Evolutionary conservation across 1,140 invertebrate genomes (phyloP), one percentile per base, ranked within the genome.

Genomic region (Drosophila nannoptera): DNA sequence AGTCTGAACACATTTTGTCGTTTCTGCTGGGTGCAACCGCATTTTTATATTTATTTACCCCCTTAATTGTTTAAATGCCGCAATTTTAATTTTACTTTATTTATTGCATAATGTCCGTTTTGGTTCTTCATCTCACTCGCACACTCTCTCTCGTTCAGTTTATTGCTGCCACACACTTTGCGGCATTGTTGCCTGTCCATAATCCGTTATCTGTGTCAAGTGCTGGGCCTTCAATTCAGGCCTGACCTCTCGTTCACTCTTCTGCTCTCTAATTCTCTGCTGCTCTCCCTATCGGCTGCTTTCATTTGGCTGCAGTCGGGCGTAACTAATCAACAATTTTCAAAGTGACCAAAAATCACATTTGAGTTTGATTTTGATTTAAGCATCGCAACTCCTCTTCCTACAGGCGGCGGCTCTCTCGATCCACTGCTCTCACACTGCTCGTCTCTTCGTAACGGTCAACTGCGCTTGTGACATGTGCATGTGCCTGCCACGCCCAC

Each of bases 281-380:
- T 42, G 22, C 40, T 40, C 11, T 4, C 40, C 12, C 11, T 12
- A n/a, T 5, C 40, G 12, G 12, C 22, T 22, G 22, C 22, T 78
- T 68, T 60, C 55, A 75, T 75, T 84, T 69, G 53, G 40, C 61
- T 80, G 73, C 80, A 77, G 35, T 86, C 81, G 74, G 76, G 76
- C 80, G 73, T 74, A 68, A 84, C 76, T 84, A 84, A 84, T 84
- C 81, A 86, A 77, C 80, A 86, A 84, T 77, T 86, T 84, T 84
- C 80, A 84, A 80, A 84, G 80, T 84, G 80, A 80, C 80, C 80
- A 86, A 80, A 84, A 84, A 80, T 84, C 81, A 75, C 73, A 84
- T 84, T 83, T 84, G 80, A 83, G 78, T 76, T 80, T 53, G 46
- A 70, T 40, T 65, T 61, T 63, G 71, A 72, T 65, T 66, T 56